These are phyloP conservation scores for Actias luna DNA, from an alignment of 2,888 invertebrate species.

Conservation along the genomic window DNA sequence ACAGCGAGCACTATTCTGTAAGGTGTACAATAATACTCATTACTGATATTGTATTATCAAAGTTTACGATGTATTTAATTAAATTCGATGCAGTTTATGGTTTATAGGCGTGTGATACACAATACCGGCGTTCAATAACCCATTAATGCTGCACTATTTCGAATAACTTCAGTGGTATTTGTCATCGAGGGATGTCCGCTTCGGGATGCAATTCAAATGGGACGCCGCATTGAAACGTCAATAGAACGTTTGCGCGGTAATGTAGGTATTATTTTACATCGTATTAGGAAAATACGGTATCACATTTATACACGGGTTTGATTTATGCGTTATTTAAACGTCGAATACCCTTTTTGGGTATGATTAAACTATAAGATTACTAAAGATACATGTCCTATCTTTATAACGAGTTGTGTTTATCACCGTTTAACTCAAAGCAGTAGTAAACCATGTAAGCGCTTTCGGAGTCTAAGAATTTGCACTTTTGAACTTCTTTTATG, in stretches of 20 bases:
- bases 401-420: neutral
- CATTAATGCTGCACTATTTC: neutral
- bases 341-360: neutral
- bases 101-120: neutral
- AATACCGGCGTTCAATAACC: conserved; percentile 3
- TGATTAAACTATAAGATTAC: neutral
- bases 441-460: no score
- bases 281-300: conserved; percentile 13
- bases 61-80: neutral
- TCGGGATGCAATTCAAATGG: conserved; percentile 14
- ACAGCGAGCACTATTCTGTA: no score
- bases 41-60: neutral
- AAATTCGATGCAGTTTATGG: neutral
- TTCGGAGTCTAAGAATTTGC: no score
- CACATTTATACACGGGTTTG: conserved; percentile 16
- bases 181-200: conserved; percentile 5
- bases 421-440: no score
- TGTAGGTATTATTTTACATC: conserved; percentile 14
- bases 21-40: no score
- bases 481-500: no score
- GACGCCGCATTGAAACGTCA: conserved; percentile 19
- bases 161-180: conserved; percentile 13
- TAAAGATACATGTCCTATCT: neutral
- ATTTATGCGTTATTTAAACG: conserved; percentile 10
- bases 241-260: conserved; percentile 13